phyloP scores from a whole-genome alignment of 2,888 invertebrate genomes.

The Seira musarum region DNA sequence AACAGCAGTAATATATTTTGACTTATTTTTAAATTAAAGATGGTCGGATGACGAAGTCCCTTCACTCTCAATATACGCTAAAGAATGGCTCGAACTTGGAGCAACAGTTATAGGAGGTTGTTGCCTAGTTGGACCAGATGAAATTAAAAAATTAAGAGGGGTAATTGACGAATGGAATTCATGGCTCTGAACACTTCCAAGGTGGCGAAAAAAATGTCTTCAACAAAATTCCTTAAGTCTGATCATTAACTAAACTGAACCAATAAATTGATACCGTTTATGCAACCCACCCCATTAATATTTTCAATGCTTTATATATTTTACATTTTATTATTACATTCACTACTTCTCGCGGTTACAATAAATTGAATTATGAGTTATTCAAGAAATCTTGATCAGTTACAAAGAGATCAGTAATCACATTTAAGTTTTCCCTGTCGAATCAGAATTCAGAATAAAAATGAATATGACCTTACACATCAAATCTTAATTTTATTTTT shows the following conservation, averaged over 20 bases:
- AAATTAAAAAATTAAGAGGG: conserved; percentile 77
- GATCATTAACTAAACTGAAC: not conserved
- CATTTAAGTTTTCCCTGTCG: no score
- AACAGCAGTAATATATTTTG: not conserved
- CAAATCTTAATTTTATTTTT: no score
- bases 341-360: no score
- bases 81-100: conserved; percentile 86
- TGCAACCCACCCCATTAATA: no score
- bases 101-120: conserved; percentile 89
- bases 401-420: no score
- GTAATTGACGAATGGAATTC: conserved; percentile 46
- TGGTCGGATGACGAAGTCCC: conserved; percentile 80
- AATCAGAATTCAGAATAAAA: no score
- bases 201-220: not conserved
- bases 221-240: not conserved
- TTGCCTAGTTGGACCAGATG: conserved; percentile 88
- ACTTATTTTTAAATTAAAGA: conserved; percentile 44
- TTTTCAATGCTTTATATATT: no score
- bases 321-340: no score
- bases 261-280: not conserved
- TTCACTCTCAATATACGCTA: conserved; percentile 81
- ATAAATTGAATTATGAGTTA: no score
- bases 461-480: no score
- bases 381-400: no score
- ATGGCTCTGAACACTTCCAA: not conserved